Conservation (phyloP, 2,113 vertebrate species). For the Terrapene triunguis region DNA sequence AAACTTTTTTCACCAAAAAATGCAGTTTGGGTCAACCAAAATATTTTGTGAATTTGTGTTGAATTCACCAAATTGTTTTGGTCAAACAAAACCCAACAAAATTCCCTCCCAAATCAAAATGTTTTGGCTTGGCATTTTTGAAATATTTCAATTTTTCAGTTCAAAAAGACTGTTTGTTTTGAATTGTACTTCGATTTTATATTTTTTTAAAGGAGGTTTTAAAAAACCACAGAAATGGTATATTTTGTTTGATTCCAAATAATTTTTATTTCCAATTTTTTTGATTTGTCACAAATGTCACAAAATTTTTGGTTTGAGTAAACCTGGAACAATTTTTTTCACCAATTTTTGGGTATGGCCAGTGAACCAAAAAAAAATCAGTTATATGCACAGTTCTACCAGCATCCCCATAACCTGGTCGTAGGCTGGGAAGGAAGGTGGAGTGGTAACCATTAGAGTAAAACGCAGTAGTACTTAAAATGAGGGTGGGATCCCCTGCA, state of each 20-base stretch:
- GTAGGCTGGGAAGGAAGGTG: neutral
- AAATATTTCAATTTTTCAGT: too few relatives aligned
- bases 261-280: too few relatives aligned
- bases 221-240: too few relatives aligned
- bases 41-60: neutral
- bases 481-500: fast-evolving
- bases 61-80: neutral
- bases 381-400: neutral
- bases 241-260: too few relatives aligned
- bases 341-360: neutral
- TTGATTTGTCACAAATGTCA: too few relatives aligned
- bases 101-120: neutral
- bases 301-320: too few relatives aligned
- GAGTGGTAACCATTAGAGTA: neutral
- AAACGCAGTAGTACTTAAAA: neutral
- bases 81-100: neutral
- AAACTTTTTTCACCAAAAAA: neutral
- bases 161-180: too few relatives aligned
- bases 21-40: neutral
- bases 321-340: neutral
- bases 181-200: too few relatives aligned
- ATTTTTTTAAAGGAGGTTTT: too few relatives aligned
- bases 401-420: neutral
- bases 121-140: too few relatives aligned
- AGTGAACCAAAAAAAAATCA: neutral